These are phyloP conservation scores for Hydrolagus affinis DNA, from an alignment of 2,113 vertebrate genomes.

Conservation along the genomic window DNA sequence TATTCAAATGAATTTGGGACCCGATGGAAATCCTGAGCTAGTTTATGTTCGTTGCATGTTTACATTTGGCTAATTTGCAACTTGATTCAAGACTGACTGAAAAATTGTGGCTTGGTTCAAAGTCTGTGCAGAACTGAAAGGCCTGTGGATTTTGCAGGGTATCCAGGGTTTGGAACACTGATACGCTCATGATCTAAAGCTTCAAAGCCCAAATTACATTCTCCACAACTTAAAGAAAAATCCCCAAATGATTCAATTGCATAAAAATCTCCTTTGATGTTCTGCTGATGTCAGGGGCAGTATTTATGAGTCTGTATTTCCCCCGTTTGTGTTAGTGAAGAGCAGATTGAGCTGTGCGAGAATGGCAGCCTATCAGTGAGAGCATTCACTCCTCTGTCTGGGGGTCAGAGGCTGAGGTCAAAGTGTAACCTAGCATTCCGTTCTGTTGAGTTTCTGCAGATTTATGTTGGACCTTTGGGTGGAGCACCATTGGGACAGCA, in stretches of 20 bases:
- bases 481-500: background rate
- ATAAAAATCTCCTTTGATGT: background rate
- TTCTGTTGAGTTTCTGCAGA: background rate
- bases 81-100: background rate
- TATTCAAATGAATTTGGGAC: background rate
- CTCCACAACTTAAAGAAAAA: background rate
- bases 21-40: background rate
- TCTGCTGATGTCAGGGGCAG: background rate
- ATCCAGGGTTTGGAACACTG: too few relatives aligned
- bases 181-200: background rate
- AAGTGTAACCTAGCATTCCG: background rate
- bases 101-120: background rate
- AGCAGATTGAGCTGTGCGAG: conserved; percentile 1
- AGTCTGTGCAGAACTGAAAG: background rate
- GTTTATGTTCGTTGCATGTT: background rate
- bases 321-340: background rate
- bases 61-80: background rate
- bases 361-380: background rate
- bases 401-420: conserved; percentile 13
- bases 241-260: background rate
- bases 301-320: conserved; percentile 10
- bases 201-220: background rate
- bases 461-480: background rate
- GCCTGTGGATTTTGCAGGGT: background rate
- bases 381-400: background rate